Evolutionary conservation across 2,797 vertebrate genomes (phyloP).

Genomic region (Delichon dasypus): DNA sequence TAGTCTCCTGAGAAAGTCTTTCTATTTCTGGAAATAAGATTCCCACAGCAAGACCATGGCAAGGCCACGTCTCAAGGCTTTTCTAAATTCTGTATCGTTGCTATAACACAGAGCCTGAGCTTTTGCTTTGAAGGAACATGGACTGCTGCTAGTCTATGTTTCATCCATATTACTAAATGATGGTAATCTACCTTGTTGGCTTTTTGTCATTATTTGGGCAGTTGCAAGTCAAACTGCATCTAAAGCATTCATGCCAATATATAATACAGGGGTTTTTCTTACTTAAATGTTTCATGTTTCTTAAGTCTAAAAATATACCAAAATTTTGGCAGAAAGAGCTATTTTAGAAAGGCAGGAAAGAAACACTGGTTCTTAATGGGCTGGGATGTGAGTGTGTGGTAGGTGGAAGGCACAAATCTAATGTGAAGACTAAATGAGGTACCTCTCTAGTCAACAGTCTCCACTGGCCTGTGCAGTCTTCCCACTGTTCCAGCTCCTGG

Average conservation of each 20-base stretch:
- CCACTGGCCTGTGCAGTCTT: not conserved
- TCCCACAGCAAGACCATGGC: not conserved
- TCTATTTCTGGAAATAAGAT: not conserved
- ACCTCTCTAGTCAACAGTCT: not conserved
- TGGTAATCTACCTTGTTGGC: not conserved
- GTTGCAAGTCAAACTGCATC: not conserved
- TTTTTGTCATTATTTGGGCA: not conserved
- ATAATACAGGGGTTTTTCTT: rapidly evolving
- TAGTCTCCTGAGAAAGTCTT: not conserved
- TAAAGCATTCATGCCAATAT: not conserved
- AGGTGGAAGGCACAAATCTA: not conserved
- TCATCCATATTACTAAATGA: not conserved
- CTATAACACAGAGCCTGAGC: not conserved
- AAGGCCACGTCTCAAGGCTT: not conserved
- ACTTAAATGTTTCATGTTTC: not conserved
- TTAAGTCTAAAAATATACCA: not conserved
- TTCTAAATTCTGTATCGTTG: not conserved
- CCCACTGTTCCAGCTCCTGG: not conserved
- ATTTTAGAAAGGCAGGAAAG: not conserved
- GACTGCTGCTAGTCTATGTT: not conserved
- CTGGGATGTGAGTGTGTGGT: not conserved
- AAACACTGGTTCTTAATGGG: not conserved
- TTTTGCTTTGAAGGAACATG: not conserved
- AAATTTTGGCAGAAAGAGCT: not conserved
- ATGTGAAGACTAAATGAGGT: not conserved